Percentiles rank a stretch among this genome's conserved stretches.
These are phyloP conservation scores for Pristis pectinata DNA, from an alignment of 2,797 vertebrate species.

Conservation along the genomic window DNA sequence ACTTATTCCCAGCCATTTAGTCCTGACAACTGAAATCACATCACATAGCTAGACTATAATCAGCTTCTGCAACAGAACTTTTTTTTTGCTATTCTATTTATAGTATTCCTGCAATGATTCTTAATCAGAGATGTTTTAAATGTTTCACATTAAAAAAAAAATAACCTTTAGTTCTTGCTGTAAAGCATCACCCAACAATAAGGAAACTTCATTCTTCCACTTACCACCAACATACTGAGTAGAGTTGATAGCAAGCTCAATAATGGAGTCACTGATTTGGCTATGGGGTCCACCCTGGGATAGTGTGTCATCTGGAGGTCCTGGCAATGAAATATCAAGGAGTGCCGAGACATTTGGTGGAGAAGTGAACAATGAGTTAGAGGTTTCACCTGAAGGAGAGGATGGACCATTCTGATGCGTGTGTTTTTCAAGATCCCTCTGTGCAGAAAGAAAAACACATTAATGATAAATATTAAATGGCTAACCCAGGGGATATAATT, in stretches of 20 bases:
- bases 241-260: constrained; percentile 96
- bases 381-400: constrained; percentile 57
- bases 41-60: neutral
- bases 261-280: constrained; percentile 97
- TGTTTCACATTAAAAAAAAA: neutral
- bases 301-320: constrained; percentile 89
- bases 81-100: neutral
- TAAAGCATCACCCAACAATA: neutral
- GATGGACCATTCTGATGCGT: constrained; percentile 70
- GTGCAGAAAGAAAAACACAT: neutral
- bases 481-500: neutral
- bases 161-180: neutral
- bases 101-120: neutral
- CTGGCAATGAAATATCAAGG: constrained; percentile 91
- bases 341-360: constrained; percentile 91
- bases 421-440: constrained; percentile 30
- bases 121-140: neutral
- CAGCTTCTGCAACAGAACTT: too few species aligned
- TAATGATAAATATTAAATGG: neutral
- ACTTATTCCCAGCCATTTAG: neutral
- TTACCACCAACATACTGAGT: constrained; percentile 74
- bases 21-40: neutral
- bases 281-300: constrained; percentile 80
- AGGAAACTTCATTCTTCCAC: neutral
- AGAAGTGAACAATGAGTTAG: constrained; percentile 70